Evolutionary conservation across 2,888 invertebrate genomes (phyloP), one percentile per base, ranked within the genome.

Genomic region (Diarsia rubi): DNA sequence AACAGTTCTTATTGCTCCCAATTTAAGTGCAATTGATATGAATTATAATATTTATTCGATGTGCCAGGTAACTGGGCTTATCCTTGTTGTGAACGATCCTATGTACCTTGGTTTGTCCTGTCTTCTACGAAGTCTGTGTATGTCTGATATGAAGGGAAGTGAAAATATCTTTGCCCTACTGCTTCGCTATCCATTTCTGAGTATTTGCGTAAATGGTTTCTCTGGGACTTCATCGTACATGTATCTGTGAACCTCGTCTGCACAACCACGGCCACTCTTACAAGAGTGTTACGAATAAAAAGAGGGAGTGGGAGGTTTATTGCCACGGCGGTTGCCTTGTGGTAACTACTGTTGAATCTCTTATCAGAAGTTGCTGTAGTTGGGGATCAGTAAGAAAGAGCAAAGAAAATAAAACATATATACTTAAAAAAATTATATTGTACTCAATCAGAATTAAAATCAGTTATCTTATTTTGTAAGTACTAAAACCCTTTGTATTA

Each of bases 361-460:
- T 2, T 54, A 6, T 24, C 14, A 24, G 8, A 8, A 24, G n/a
- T n/a, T 52, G 1, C n/a, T 24, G 24, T 24, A 14, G 16, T 54
- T 54, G 24, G 54, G n/a, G 14, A 27, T 6, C 3, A 19, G 16
- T 16, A 27, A 42, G 4, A 19, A 44, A 21, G 31, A 45, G 5
- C 9, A 45, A n/a, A 6, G 19, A 5, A n/a, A 31, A 8, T 44
- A 54, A 27, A 12, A n/a, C 6, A 31, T 5, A 14, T 14, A 31
- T 21, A 5, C 44, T 3, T 19, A 45, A 16, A 72, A 44, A 45
- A 16, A 16, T 21, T 72, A 45, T 72, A 72, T 37, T 57, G n/a
- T 31, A n/a, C 37, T 5, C 37, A 21, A 70, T 37, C 31, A 57
- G 54, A 72, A 57, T 31, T 31, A 19, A 44, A 45, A 45, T 31